Conservation (phyloP, 2,888 invertebrate genomes). For the Zaprionus bogoriensis region DNA sequence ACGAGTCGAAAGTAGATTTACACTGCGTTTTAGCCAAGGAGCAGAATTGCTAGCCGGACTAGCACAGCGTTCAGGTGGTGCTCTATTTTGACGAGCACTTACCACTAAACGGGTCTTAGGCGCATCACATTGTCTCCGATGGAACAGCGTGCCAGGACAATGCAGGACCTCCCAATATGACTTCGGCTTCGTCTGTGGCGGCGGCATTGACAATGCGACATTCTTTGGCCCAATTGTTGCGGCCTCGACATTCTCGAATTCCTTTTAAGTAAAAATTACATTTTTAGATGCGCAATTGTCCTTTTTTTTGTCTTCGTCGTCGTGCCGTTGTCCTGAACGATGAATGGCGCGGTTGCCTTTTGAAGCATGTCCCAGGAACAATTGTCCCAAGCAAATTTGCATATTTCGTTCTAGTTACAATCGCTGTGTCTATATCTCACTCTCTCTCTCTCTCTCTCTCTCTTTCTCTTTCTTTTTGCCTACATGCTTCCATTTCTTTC, state of each 20-base stretch:
- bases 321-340: conserved; percentile 17
- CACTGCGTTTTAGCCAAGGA: conserved; percentile 53
- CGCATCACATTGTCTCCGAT: conserved; percentile 13
- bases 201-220: conserved; percentile 64
- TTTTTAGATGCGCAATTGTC: conserved; percentile 74
- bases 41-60: neutral
- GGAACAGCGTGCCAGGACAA: conserved; percentile 22
- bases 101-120: conserved; percentile 60
- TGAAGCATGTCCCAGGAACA: conserved; percentile 53
- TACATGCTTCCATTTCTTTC: conserved; percentile 8
- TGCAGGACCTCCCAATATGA: conserved; percentile 75
- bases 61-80: conserved; percentile 22
- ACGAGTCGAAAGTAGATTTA: conserved; percentile 42
- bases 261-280: conserved; percentile 61
- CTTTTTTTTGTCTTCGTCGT: conserved; percentile 41
- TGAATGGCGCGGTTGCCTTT: conserved; percentile 50
- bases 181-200: conserved; percentile 57
- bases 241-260: conserved; percentile 46
- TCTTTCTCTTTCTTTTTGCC: neutral
- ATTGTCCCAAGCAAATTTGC: conserved; percentile 59
- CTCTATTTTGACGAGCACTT: conserved; percentile 48
- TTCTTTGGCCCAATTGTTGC: conserved; percentile 55
- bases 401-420: conserved; percentile 62
- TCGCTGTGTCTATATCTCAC: neutral
- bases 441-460: conserved; percentile 11